These are phyloP conservation scores for Sebastes variabilis DNA, from an alignment of 2,797 vertebrate species.

Conservation along the genomic window DNA sequence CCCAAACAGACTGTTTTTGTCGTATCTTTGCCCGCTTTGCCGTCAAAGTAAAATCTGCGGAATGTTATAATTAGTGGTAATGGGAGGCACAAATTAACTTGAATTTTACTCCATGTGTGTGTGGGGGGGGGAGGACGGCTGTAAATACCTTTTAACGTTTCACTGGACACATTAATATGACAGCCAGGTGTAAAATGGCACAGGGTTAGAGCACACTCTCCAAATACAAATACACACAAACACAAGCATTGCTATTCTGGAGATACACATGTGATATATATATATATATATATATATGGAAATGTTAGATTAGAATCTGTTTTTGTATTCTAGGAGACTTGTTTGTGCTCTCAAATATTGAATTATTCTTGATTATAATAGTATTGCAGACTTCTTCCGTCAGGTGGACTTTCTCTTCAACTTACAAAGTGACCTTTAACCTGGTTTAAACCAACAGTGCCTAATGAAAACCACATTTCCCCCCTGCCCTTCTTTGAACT, in stretches of 20 bases:
- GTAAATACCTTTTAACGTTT: constrained; percentile 72
- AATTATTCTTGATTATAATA: background rate
- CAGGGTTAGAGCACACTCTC: constrained; percentile 7
- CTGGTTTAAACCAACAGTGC: constrained; percentile 48
- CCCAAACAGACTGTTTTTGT: constrained; percentile 27
- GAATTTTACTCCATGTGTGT: constrained; percentile 51
- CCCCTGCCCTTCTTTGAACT: constrained; percentile 35
- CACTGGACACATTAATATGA: constrained; percentile 56
- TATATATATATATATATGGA: background rate
- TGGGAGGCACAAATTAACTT: constrained; percentile 59
- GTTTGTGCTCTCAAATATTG: background rate
- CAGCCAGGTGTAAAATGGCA: constrained; percentile 64
- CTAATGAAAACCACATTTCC: constrained; percentile 66
- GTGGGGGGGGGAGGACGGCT: constrained; percentile 31
- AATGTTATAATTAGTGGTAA: constrained; percentile 75
- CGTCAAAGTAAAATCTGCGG: constrained; percentile 55
- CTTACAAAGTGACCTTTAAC: constrained; percentile 38
- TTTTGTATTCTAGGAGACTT: background rate
- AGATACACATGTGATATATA: background rate
- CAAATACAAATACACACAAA: background rate
- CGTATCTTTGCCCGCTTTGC: constrained; percentile 14
- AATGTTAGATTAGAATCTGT: background rate
- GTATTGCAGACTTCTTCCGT: background rate
- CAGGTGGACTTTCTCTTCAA: constrained; percentile 1
- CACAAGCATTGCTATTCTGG: background rate